Conservation (phyloP, 2,797 vertebrate species). For the Danio tinwini region DNA sequence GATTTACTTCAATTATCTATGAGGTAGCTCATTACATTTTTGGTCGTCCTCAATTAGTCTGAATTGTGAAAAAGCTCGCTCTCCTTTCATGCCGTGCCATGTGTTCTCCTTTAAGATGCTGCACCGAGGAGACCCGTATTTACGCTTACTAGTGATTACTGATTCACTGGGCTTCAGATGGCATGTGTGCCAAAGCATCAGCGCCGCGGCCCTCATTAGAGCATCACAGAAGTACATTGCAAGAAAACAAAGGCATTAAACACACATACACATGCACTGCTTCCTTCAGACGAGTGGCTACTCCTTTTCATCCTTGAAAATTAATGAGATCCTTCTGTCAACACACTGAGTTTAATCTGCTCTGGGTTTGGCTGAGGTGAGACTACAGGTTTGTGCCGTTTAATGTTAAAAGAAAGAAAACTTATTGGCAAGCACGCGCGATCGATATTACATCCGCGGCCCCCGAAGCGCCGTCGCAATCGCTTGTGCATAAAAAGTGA, state of each 20-base stretch:
- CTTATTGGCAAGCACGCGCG: slow-evolving; percentile 39
- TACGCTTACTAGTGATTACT: slow-evolving; percentile 53
- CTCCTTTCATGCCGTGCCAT: slow-evolving; percentile 29
- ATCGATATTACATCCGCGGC: slow-evolving; percentile 52
- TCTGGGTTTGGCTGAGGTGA: slow-evolving; percentile 53
- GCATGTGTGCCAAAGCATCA: slow-evolving; percentile 51
- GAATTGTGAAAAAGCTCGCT: slow-evolving; percentile 62
- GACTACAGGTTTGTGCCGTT: slow-evolving; percentile 60
- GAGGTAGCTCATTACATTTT: slow-evolving; percentile 74
- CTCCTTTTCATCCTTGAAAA: slow-evolving; percentile 69
- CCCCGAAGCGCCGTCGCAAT: slow-evolving; percentile 58
- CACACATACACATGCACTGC: slow-evolving; percentile 54
- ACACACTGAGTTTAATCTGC: slow-evolving; percentile 62
- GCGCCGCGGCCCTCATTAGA: slow-evolving; percentile 54
- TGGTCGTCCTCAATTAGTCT: slow-evolving; percentile 79
- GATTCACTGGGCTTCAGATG: slow-evolving; percentile 54
- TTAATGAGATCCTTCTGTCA: slow-evolving; percentile 73
- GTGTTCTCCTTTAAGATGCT: slow-evolving; percentile 46
- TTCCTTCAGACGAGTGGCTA: slow-evolving; percentile 65
- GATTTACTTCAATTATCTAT: slow-evolving; percentile 2
- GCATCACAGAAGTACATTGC: slow-evolving; percentile 57
- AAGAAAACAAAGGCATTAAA: slow-evolving; percentile 64
- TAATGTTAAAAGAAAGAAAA: slow-evolving; percentile 50
- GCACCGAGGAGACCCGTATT: slow-evolving; percentile 37
- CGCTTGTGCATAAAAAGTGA: slow-evolving; percentile 66